These are phyloP conservation scores for Galaxea fascicularis DNA, from an alignment of 92 coral and sea anemone species.

Conservation along the genomic window DNA sequence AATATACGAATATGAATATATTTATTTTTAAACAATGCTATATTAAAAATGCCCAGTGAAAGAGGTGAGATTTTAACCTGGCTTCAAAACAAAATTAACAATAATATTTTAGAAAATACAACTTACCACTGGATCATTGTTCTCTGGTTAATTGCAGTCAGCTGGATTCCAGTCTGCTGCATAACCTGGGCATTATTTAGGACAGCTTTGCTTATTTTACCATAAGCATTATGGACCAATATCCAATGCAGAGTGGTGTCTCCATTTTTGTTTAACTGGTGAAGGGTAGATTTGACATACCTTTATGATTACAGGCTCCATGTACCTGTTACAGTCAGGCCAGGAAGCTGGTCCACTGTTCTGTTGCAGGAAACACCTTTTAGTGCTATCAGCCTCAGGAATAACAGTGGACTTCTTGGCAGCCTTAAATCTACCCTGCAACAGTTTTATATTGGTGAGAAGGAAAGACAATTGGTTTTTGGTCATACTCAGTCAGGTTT, in stretches of 20 bases:
- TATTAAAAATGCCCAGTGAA: no score
- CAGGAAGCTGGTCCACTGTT: slow-evolving; percentile 70
- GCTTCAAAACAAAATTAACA: no score
- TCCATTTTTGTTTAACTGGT: slow-evolving; percentile 24
- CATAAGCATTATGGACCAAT: slow-evolving; percentile 26
- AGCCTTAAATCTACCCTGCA: slow-evolving; percentile 63
- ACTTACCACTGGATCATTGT: slow-evolving; percentile 42
- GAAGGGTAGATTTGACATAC: slow-evolving; percentile 62
- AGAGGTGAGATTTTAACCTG: no score
- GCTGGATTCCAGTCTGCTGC: slow-evolving; percentile 61
- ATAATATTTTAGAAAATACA: not conserved
- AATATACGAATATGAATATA: no score
- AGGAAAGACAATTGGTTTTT: slow-evolving; percentile 51
- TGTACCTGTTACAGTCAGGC: slow-evolving; percentile 77
- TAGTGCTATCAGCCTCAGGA: slow-evolving; percentile 70
- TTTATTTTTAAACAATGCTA: no score
- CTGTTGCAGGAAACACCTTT: slow-evolving; percentile 70
- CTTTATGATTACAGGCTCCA: slow-evolving; percentile 62
- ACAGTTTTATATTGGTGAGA: slow-evolving; percentile 45
- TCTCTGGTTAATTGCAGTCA: slow-evolving; percentile 65
- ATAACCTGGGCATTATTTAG: slow-evolving; percentile 54
- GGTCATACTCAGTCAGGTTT: slow-evolving; percentile 50
- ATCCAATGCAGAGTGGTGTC: slow-evolving; percentile 55
- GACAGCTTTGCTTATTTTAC: slow-evolving; percentile 49
- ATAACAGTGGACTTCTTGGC: slow-evolving; percentile 48